Conservation (phyloP, 2,113 vertebrate genomes). For the Podarcis muralis region DNA sequence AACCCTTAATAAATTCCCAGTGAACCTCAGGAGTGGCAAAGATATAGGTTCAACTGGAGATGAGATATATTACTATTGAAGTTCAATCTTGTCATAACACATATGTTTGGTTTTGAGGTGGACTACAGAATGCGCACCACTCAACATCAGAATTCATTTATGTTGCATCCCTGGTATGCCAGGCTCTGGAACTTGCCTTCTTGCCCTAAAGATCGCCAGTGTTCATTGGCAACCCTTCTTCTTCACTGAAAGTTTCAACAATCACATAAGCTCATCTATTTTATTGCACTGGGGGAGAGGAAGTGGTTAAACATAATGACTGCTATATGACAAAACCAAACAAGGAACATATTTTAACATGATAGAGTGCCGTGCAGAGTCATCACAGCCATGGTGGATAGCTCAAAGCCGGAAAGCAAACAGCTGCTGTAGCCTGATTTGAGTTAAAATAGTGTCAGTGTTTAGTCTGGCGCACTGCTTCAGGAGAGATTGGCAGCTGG, state of each 20-base stretch:
- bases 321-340: conserved; percentile 60
- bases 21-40: background rate
- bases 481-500: conserved; percentile 94
- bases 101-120: background rate
- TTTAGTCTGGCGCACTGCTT: conserved; percentile 94
- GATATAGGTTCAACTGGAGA: background rate
- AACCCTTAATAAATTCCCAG: background rate
- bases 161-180: too few species aligned
- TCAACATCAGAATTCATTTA: conserved; percentile 11
- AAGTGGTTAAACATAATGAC: conserved; percentile 33
- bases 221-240: conserved; percentile 31
- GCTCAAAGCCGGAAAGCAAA: conserved; percentile 85
- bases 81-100: background rate
- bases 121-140: conserved; percentile 6
- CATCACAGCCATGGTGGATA: conserved; percentile 76
- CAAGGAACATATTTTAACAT: conserved; percentile 70
- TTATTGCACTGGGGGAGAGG: conserved; percentile 32
- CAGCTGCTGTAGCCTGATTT: conserved; percentile 90
- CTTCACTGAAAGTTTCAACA: background rate
- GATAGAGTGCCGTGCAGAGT: conserved; percentile 74
- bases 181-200: background rate
- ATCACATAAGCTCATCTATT: conserved; percentile 37
- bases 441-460: conserved; percentile 88
- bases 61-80: background rate
- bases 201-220: conserved; percentile 7